phyloP scores from a whole-genome alignment of 2,797 vertebrate species.

The Cottoperca gobio region DNA sequence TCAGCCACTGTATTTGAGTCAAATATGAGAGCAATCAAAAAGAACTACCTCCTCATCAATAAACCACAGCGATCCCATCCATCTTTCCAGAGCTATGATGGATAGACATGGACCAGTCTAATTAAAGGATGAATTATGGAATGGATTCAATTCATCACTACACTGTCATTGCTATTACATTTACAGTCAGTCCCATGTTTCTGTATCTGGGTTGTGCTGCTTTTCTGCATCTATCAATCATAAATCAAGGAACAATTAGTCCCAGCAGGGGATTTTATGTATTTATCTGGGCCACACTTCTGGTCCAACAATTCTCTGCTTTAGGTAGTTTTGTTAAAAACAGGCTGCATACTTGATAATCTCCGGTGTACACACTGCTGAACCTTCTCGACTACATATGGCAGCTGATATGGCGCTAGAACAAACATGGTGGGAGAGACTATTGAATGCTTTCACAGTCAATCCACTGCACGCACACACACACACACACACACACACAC shows the following conservation, averaged over 20 bases:
- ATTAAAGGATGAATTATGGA: conserved; percentile 84
- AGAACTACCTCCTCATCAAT: conserved; percentile 82
- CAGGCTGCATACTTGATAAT: conserved; percentile 20
- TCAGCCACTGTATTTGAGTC: conserved; percentile 71
- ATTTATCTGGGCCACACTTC: conserved; percentile 64
- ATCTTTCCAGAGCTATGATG: conserved; percentile 73
- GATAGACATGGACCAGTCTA: conserved; percentile 76
- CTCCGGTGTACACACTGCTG: conserved; percentile 31
- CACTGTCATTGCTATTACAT: conserved; percentile 72
- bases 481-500: conserved; percentile 7
- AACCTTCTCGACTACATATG: conserved; percentile 32
- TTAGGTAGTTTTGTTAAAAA: conserved; percentile 34
- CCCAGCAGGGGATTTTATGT: conserved; percentile 50
- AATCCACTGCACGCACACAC: conserved; percentile 2
- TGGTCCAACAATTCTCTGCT: conserved; percentile 46
- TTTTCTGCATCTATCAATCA: conserved; percentile 76
- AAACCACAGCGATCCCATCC: conserved; percentile 74
- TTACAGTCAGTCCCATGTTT: conserved; percentile 64
- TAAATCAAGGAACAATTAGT: conserved; percentile 63
- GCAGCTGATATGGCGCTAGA: conserved; percentile 29
- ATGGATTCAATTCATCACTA: conserved; percentile 80
- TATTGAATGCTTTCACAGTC: conserved; percentile 23
- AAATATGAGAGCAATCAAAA: conserved; percentile 82
- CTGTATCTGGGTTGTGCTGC: conserved; percentile 63
- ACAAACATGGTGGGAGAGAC: conserved; percentile 39